Conservation (phyloP, 2,797 vertebrate species). For the Threskiornis aethiopicus region DNA sequence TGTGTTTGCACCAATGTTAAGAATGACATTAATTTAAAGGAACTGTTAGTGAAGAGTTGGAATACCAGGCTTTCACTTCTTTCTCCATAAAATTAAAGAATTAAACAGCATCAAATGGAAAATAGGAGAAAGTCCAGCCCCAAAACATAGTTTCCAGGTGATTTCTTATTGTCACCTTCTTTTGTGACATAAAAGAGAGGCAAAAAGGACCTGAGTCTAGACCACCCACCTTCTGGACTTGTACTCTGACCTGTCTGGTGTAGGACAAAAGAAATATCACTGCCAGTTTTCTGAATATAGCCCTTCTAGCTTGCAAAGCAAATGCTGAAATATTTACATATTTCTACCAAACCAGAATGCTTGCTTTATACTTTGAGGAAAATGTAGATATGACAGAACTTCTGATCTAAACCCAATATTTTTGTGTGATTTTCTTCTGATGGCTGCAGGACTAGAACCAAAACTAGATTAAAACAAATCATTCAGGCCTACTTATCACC, state of each 20-base stretch:
- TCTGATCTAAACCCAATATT: background rate
- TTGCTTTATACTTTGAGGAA: background rate
- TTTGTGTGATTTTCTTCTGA: background rate
- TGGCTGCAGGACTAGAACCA: background rate
- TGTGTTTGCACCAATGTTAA: background rate
- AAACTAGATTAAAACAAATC: background rate
- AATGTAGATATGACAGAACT: background rate
- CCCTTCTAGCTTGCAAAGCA: background rate
- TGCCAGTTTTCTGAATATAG: background rate
- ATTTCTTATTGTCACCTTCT: background rate
- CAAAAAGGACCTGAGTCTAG: background rate
- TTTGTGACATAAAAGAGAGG: background rate
- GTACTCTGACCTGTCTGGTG: background rate
- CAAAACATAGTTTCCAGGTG: background rate
- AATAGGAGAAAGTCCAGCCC: background rate
- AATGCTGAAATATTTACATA: background rate
- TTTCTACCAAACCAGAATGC: background rate
- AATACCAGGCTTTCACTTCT: background rate
- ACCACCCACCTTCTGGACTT: background rate
- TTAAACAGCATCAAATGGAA: background rate
- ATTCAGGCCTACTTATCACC: background rate
- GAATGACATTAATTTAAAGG: background rate
- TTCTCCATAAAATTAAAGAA: background rate
- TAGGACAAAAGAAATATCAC: background rate
- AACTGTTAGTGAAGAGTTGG: background rate